Conservation (phyloP, 2,113 vertebrate species). For the Cochlearius cochlearius region DNA sequence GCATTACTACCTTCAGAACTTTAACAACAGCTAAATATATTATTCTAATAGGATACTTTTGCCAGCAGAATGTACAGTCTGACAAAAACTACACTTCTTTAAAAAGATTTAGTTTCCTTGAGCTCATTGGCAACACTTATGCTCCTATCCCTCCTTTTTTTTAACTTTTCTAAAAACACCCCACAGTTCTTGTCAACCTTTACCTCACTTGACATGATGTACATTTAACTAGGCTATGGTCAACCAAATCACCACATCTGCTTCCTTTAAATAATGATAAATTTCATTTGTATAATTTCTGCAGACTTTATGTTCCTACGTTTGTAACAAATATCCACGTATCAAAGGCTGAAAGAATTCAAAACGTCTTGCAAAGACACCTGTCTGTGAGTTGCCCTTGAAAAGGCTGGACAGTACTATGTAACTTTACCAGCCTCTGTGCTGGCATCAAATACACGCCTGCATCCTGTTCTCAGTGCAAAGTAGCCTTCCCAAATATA, state of each 20-base stretch:
- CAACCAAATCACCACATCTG: background rate
- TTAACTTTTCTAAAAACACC: background rate
- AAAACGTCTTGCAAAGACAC: background rate
- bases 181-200: background rate
- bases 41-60: background rate
- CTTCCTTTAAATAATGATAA: background rate
- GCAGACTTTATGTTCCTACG: background rate
- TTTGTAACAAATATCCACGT: background rate
- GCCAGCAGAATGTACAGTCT: background rate
- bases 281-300: background rate
- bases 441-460: background rate
- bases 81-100: background rate
- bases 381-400: too few species aligned
- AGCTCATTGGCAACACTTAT: background rate
- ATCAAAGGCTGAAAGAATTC: background rate
- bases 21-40: background rate
- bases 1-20: background rate
- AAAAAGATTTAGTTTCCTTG: background rate
- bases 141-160: background rate
- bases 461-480: accelerated
- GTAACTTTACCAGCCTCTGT: background rate
- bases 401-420: background rate
- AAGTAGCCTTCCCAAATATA: background rate
- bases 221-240: background rate
- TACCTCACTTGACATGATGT: background rate